These are phyloP conservation scores for Ramazzottius varieornatus DNA, from an alignment of 2,888 invertebrate genomes.

Conservation along the genomic window DNA sequence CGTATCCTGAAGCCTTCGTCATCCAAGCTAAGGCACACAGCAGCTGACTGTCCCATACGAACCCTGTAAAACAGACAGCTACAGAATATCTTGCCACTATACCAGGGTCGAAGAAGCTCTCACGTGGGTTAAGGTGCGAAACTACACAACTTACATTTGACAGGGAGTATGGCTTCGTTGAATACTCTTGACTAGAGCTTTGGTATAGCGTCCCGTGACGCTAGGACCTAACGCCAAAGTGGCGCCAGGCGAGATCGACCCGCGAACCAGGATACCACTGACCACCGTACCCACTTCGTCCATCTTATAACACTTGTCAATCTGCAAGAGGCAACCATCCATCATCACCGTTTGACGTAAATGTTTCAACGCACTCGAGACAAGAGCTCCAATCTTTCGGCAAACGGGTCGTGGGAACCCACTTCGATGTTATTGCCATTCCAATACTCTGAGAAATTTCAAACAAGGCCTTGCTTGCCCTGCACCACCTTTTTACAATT, in stretches of 20 bases:
- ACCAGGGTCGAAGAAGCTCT: neutral
- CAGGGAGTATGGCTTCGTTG: conserved; percentile 2
- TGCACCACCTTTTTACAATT: too few species aligned
- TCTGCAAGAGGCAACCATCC: neutral
- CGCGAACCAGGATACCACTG: neutral
- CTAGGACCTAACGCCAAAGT: neutral
- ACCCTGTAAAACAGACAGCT: conserved; percentile 57
- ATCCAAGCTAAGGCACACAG: conserved; percentile 36
- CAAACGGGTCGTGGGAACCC: too few species aligned
- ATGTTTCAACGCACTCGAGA: too few species aligned
- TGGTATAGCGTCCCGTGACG: neutral
- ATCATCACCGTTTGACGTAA: too few species aligned
- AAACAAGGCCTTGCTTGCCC: too few species aligned
- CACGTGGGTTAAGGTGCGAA: conserved; percentile 20
- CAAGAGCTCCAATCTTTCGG: too few species aligned
- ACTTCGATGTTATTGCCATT: too few species aligned
- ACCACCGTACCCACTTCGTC: neutral
- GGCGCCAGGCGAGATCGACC: neutral
- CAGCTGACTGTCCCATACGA: conserved; percentile 66
- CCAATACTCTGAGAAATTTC: too few species aligned
- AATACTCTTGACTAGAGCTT: neutral
- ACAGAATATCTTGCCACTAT: conserved; percentile 35
- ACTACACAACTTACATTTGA: conserved; percentile 12
- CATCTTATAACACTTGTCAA: neutral
- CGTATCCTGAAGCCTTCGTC: conserved; percentile 15